Base-by-base conservation (phyloP, 2,888 invertebrate species). In the Linnaemya vulpina region DNA sequence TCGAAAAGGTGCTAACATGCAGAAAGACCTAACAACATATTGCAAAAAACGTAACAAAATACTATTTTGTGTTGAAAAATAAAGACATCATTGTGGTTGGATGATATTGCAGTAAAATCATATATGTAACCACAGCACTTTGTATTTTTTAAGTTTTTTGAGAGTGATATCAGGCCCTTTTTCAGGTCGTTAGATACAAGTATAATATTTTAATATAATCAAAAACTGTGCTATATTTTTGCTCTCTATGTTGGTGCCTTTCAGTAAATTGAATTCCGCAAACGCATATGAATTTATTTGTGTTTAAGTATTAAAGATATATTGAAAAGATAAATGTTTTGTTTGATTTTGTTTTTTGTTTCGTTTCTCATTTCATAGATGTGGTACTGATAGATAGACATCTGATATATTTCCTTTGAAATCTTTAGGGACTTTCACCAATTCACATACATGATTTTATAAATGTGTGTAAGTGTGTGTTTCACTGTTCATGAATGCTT, bases 321-420 rank as follows among this genome's bases (percentile, higher is more conserved):
- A 81, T 81, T 81, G 63, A 75, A 81, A 51, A 75, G 81, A 76
- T 81, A 82, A 82, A 70, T 55, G n/a, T 63, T 63, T 76, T 76
- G 40, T 63, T 67, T 74, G 20, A 40, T 51, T 30, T 20, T 35
- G 22, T 55, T 25, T 22, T 17, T 1, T 30, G 38, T 53, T 55
- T 38, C 68, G 30, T 71, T 63, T 58, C 20, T 25, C 22, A 60
- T 80, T 80, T 74, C 63, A 63, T 63, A 63, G 43, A 60, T 70
- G 20, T 35, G n/a, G 17, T 67, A 17, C 22, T 53, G 63, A 60
- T 62, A 53, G 68, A 75, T 43, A 76, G 40, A 67, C 58, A 73
- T 73, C 65, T 67, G 25, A 80, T 38, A 68, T 80, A 67, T 51
- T 74, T 74, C 11, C 30, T 38, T 25, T 40, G 20, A 40, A 67